Conservation (phyloP, 2,797 vertebrate genomes). For the Lemur catta region DNA sequence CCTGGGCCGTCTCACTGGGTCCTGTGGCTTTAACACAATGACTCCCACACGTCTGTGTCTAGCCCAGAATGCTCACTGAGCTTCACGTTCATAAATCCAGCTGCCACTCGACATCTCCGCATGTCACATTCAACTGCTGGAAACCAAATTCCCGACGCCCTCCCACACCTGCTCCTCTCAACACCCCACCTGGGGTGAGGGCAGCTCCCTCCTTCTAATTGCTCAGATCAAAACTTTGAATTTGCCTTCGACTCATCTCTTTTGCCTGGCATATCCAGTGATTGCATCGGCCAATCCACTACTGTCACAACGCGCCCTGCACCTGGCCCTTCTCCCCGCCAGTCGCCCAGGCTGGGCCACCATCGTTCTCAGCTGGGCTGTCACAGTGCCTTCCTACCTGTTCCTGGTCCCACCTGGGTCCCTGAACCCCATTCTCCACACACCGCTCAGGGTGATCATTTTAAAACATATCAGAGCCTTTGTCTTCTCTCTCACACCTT, state of each 20-base stretch:
- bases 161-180: too few relatives aligned
- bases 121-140: fast-evolving
- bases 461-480: too few relatives aligned
- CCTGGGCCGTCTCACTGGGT: too few relatives aligned
- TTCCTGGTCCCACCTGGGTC: fast-evolving
- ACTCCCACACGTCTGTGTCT: background rate
- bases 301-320: background rate
- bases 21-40: too few relatives aligned
- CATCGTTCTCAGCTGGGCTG: fast-evolving
- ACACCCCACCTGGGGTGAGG: background rate
- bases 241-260: background rate
- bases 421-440: fast-evolving
- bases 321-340: background rate
- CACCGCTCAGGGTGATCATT: fast-evolving
- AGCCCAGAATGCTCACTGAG: background rate
- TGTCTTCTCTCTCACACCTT: background rate
- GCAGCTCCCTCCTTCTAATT: background rate
- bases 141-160: background rate
- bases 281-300: background rate
- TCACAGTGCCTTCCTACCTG: background rate
- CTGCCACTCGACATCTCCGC: background rate
- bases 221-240: too few relatives aligned
- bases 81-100: background rate
- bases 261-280: too few relatives aligned
- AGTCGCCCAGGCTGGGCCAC: fast-evolving